A percentile compares a stretch with the other conserved stretches of the same genome.
phyloP scores from a whole-genome alignment of 2,888 invertebrate species.

The Heliconius charithonia region DNA sequence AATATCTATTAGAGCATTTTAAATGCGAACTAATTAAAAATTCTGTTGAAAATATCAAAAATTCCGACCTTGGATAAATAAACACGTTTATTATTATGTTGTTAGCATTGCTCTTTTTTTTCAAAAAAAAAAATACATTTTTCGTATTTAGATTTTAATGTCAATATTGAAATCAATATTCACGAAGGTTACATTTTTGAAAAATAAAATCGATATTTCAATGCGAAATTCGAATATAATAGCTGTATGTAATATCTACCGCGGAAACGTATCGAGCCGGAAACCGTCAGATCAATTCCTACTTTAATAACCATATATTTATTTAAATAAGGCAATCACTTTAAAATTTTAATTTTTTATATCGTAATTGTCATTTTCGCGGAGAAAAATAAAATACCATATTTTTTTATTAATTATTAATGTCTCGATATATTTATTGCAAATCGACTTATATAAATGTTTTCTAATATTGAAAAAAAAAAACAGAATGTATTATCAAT shows the following conservation, averaged over 20 bases:
- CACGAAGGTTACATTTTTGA: constrained; percentile 31
- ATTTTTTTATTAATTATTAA: too few relatives aligned
- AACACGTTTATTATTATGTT: not conserved
- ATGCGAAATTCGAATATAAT: constrained; percentile 30
- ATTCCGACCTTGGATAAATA: not conserved
- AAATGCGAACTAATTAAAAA: not conserved
- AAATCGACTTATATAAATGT: too few relatives aligned
- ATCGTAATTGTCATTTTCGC: not conserved
- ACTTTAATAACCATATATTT: not conserved
- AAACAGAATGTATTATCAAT: too few relatives aligned
- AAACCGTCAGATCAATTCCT: constrained; percentile 29
- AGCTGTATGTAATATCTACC: constrained; percentile 22
- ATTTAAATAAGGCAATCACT: constrained; percentile 12
- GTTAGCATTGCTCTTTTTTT: constrained; percentile 20
- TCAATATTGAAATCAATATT: constrained; percentile 20
- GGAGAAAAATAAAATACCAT: not conserved
- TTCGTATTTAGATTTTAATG: constrained; percentile 5
- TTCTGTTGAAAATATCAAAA: not conserved
- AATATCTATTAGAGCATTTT: not conserved
- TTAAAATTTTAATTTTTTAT: not conserved
- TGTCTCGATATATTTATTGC: too few relatives aligned
- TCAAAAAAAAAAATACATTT: not conserved
- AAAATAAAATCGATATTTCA: constrained; percentile 23
- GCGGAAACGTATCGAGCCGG: constrained; percentile 36
- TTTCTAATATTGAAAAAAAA: too few relatives aligned